Evolutionary conservation across 2,113 vertebrate species (phyloP), one percentile per base, ranked within the genome.

Genomic region (Smithornis capensis): DNA sequence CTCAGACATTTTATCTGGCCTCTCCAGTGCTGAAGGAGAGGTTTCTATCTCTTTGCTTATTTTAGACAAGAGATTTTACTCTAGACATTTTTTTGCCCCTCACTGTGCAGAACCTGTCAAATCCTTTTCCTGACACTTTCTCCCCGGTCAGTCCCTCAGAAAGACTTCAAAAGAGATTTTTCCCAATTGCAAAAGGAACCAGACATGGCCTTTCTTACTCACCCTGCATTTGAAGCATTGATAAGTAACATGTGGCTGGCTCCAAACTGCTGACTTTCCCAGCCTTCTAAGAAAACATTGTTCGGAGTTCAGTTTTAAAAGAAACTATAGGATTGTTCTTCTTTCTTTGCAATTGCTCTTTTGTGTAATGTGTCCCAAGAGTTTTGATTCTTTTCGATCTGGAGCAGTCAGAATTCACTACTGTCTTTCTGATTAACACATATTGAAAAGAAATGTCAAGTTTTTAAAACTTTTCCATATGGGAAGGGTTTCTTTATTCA

Each of bases 221-320:
- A 74, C 90, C 83, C 91, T 95, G 50, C 18, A 94, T 89, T 74
- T 92, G 94, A 90, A 96, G 77, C 90, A 89, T 84, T 97, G 96
- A 97, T 96, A 97, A 97, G 90, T 95, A 96, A 95, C 94, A 94
- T 92, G 93, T 94, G 95, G 88, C 96, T 94, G 94, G 44, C 90
- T 95, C 83, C 65, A 92, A 95, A 89, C 73, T 86, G 64, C 92
- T 92, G 84, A 63, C 81, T 90, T 96, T 92, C 77, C 73, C 92
- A 96, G 86, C 57, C 69, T 28, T 92, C 94, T 90, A 60, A 90
- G 71, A 88, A 96, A 96, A 90, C 76, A 45, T 25, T 42, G 80
- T 75, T 89, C 78, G 73, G 40, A 22, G 10, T 82, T 40, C 45
- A 21, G 60, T 89, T 91, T 94, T 60, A 65, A 69, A 90, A 75